Evolutionary conservation across 2,888 invertebrate genomes (phyloP), one percentile per base, ranked within the genome.

Genomic region (Heliothis peltigera): DNA sequence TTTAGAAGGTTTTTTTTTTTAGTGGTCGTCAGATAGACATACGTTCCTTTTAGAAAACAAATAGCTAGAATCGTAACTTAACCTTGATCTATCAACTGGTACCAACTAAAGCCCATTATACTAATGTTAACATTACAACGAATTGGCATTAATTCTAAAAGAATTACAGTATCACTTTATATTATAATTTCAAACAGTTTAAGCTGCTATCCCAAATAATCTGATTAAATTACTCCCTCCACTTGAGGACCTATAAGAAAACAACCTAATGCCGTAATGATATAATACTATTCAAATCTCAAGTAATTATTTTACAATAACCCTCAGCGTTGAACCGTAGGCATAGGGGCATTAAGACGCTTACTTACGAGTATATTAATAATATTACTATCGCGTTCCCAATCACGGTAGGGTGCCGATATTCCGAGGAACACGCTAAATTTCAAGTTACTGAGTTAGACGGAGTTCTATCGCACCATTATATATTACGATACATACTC

Each of bases 381-480:
- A 77, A 62, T 70, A 77, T 70, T 70, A 80, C 62, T 67, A 64
- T 66, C 64, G 44, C 5, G 42, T 51, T 60, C 59, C 67, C 67
- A 74, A 81, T 78, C 76, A 68, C 64, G 64, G 81, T 82, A 80
- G 68, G 71, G 81, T 71, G 61, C 73, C 55, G 57, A 66, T 77
- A 75, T 67, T 48, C 49, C 60, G 66, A 64, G 69, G 66, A 77
- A 79, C 75, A 54, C 63, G 77, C 77, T 68, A 80, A 77, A 81
- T 81, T 81, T 79, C 64, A 73, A 82, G 69, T 79, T 81, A 64
- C 62, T 6, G 60, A 75, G 77, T 75, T 81, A 66, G 65, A 58
- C 43, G 51, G 32, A 79, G 77, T 81, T 80, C 64, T 63, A 51
- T 64, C 46, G 65, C 32, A 39, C 15, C 48, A 10, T 57, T 48